phyloP scores from a whole-genome alignment of 2,113 vertebrate species.

The Synchiropus splendidus region DNA sequence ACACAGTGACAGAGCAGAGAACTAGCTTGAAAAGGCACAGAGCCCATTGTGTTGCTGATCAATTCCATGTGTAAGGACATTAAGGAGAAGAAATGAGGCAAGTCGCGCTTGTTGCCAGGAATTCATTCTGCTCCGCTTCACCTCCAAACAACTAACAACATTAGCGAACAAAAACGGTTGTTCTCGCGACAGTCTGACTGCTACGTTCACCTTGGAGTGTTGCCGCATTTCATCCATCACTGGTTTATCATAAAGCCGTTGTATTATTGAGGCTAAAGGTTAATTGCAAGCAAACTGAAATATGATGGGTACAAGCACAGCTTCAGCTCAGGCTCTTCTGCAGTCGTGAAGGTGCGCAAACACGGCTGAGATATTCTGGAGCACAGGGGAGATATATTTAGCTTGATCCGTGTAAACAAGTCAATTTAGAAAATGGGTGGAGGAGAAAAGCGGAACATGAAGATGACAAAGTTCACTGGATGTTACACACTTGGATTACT shows the following conservation, averaged over 20 bases:
- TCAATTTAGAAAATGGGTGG: too few species aligned
- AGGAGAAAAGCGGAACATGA: too few species aligned
- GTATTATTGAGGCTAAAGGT: slow-evolving; percentile 41
- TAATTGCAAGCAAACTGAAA: slow-evolving; percentile 39
- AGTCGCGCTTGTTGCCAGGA: slow-evolving; percentile 27
- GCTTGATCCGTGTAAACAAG: too few species aligned
- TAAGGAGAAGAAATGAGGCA: slow-evolving; percentile 27
- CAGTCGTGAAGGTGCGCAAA: background rate
- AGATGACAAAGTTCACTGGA: too few species aligned
- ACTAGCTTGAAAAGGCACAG: too few species aligned
- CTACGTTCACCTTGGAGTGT: slow-evolving; percentile 5
- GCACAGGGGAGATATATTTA: too few species aligned
- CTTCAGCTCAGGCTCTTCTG: slow-evolving; percentile 30
- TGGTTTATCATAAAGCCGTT: slow-evolving; percentile 8
- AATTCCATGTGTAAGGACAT: too few species aligned
- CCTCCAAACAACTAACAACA: slow-evolving; percentile 7
- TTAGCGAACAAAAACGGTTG: slow-evolving; percentile 9
- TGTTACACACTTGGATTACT: too few species aligned
- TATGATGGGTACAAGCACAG: slow-evolving; percentile 11
- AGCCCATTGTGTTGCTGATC: too few species aligned
- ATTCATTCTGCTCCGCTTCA: slow-evolving; percentile 5
- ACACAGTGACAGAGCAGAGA: too few species aligned
- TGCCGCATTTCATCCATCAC: slow-evolving; percentile 11
- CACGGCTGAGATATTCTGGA: too few species aligned
- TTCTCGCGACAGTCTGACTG: slow-evolving; percentile 1